phyloP scores from a whole-genome alignment of 2,113 vertebrate genomes.

The Poecile atricapillus region DNA sequence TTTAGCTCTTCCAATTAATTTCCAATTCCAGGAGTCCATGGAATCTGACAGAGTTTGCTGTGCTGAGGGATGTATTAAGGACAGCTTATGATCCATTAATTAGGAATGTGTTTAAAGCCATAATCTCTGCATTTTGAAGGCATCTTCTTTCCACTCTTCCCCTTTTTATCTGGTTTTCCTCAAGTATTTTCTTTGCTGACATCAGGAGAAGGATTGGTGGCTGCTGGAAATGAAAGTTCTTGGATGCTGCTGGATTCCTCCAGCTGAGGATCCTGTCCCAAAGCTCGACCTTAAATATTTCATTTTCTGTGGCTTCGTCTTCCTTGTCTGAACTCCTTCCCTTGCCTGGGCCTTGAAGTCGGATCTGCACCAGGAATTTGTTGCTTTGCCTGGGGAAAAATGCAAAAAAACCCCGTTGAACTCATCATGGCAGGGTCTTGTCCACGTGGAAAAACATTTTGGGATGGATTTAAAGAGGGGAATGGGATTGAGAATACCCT shows the following conservation, averaged over 20 bases:
- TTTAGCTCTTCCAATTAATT: constrained; percentile 30
- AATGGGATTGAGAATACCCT: background rate
- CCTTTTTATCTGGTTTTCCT: background rate
- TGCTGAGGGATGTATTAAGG: background rate
- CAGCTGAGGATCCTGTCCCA: background rate
- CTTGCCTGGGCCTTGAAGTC: rapidly evolving
- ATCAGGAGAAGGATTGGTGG: background rate
- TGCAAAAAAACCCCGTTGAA: background rate
- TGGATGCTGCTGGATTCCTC: background rate
- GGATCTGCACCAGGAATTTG: background rate
- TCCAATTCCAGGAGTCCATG: background rate
- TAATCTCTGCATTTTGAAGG: background rate
- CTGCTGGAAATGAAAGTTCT: background rate
- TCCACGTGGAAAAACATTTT: rapidly evolving
- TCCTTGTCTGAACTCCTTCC: background rate
- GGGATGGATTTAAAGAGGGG: background rate
- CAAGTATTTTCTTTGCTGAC: background rate
- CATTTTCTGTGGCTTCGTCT: background rate
- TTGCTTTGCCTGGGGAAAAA: background rate
- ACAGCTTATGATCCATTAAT: constrained; percentile 10
- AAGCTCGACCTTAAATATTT: background rate
- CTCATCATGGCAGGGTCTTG: background rate
- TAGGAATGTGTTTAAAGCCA: constrained; percentile 9
- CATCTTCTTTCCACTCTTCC: background rate
- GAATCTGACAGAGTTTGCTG: constrained; percentile 17